phyloP scores from a whole-genome alignment of 35 echinoderm and acorn worm species.

The Apostichopus californicus region DNA sequence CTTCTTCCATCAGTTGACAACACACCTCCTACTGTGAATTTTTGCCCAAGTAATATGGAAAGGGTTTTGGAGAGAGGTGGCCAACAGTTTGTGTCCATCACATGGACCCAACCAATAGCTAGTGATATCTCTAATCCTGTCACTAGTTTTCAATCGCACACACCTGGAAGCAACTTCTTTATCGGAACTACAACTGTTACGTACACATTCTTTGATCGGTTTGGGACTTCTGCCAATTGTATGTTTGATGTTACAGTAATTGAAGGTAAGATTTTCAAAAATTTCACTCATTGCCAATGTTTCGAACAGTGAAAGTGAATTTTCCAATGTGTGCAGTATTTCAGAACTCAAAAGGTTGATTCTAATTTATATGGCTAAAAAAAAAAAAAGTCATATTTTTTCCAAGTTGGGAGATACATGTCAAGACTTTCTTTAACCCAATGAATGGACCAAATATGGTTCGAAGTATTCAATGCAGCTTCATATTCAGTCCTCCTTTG shows the following conservation, averaged over 20 bases:
- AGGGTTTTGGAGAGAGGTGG: not conserved
- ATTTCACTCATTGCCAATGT: too few species aligned
- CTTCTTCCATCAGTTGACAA: conserved; percentile 27
- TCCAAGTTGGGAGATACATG: too few species aligned
- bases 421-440: too few species aligned
- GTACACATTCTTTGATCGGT: conserved; percentile 59
- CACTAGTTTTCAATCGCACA: not conserved
- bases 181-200: conserved; percentile 59
- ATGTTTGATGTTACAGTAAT: conserved; percentile 34
- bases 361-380: not conserved
- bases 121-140: conserved; percentile 47
- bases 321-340: too few species aligned
- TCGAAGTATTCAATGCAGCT: too few species aligned
- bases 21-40: not conserved
- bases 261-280: not conserved
- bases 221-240: conserved; percentile 52
- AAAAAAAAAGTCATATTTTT: not conserved
- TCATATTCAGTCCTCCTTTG: too few species aligned
- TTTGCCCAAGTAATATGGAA: conserved; percentile 18
- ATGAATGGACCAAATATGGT: too few species aligned
- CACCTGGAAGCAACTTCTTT: conserved; percentile 57
- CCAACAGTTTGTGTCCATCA: conserved; percentile 9
- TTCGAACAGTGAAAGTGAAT: too few species aligned
- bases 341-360: not conserved
- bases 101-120: conserved; percentile 61